Evolutionary conservation across 2,888 invertebrate species (phyloP).

Genomic region (Drosophila pullipes): DNA sequence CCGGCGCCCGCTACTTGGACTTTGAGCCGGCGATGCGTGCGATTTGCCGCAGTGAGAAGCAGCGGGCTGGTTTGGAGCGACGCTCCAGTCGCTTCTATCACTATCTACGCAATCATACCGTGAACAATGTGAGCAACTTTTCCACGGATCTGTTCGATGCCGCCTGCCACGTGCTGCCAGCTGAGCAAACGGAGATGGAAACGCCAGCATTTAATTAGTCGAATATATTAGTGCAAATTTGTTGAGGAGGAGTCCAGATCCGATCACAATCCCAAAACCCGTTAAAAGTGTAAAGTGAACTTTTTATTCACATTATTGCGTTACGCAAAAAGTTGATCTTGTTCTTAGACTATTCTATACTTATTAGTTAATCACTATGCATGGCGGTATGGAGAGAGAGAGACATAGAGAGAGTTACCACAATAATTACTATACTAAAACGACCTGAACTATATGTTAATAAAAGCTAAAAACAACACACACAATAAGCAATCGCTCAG

Average conservation of each 20-base stretch:
- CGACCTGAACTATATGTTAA: conserved; percentile 58
- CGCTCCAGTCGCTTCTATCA: conserved; percentile 92
- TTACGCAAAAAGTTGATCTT: conserved; percentile 57
- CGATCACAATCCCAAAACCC: neutral
- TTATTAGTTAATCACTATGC: conserved; percentile 41
- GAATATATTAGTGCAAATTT: conserved; percentile 50
- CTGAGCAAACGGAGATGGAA: conserved; percentile 1
- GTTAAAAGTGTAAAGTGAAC: conserved; percentile 3
- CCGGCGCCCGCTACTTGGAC: conserved; percentile 88
- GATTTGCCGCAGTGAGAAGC: conserved; percentile 90
- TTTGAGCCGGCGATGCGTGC: conserved; percentile 89
- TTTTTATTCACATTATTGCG: conserved; percentile 48
- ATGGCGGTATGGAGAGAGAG: conserved; percentile 6
- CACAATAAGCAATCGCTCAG: neutral
- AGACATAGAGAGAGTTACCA: conserved; percentile 15
- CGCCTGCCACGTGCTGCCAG: conserved; percentile 82
- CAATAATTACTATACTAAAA: conserved; percentile 43
- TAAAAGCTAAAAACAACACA: conserved; percentile 22
- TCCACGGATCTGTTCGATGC: conserved; percentile 86
- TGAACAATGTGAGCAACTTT: conserved; percentile 85
- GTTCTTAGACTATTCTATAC: conserved; percentile 23
- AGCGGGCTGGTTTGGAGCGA: conserved; percentile 87
- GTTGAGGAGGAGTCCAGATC: neutral
- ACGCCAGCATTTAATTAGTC: conserved; percentile 13
- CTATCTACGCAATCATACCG: conserved; percentile 88